phyloP scores from a whole-genome alignment of 2,113 vertebrate species.

The Danio rerio region DNA sequence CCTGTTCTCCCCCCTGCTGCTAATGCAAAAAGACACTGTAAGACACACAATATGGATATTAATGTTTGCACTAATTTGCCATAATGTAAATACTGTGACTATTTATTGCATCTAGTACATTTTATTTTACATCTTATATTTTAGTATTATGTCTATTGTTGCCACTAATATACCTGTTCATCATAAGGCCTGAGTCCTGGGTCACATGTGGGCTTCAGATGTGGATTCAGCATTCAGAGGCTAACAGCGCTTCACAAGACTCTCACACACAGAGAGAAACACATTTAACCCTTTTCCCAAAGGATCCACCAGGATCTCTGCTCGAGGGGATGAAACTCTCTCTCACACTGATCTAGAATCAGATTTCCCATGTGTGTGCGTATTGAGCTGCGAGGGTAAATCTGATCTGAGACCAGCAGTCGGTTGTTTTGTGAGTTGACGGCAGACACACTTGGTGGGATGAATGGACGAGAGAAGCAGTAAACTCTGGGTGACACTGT shows the following conservation, averaged over 20 bases:
- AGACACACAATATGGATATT: no score
- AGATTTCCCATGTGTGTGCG: not conserved
- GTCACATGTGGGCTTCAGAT: not conserved
- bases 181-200: no score
- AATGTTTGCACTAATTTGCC: no score
- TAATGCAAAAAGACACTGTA: no score
- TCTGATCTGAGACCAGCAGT: constrained; percentile 26
- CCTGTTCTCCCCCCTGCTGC: no score
- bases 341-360: constrained; percentile 7
- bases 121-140: no score
- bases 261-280: not conserved
- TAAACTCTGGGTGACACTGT: constrained; percentile 30
- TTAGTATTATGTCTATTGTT: no score
- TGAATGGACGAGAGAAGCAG: constrained; percentile 1
- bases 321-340: not conserved
- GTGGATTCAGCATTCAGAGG: not conserved
- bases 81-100: no score
- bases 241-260: not conserved
- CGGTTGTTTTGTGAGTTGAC: not conserved
- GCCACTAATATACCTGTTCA: no score
- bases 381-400: not conserved
- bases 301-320: not conserved
- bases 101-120: no score
- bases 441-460: constrained; percentile 14
- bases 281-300: no score